Percentiles rank a stretch among this genome's conserved stretches.
Conservation (phyloP, 1,140 invertebrate genomes). For the Monomorium pharaonis region DNA sequence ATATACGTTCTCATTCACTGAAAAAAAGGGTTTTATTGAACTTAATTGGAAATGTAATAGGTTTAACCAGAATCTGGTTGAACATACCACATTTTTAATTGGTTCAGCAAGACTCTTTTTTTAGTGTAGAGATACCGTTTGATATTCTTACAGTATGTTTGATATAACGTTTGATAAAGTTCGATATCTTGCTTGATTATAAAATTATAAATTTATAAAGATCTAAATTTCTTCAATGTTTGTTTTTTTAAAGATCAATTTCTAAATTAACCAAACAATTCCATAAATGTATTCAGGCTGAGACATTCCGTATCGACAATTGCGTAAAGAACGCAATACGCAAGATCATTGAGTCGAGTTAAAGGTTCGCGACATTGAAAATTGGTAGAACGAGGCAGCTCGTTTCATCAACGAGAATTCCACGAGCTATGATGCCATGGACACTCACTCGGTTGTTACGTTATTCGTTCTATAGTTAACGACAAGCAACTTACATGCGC, state of each 20-base stretch:
- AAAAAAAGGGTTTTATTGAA: too few species aligned
- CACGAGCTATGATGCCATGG: not conserved
- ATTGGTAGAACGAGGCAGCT: constrained; percentile 22
- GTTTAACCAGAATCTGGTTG: too few species aligned
- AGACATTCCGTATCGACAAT: not conserved
- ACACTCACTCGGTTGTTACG: constrained; percentile 44
- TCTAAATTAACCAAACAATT: not conserved
- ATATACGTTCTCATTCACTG: not conserved
- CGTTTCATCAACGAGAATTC: not conserved
- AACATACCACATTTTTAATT: too few species aligned
- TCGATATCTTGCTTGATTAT: not conserved
- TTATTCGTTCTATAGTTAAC: constrained; percentile 14
- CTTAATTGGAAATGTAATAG: too few species aligned
- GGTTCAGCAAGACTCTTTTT: too few species aligned
- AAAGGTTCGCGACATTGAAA: constrained; percentile 42
- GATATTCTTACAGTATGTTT: not conserved
- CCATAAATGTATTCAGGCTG: not conserved
- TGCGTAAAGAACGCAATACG: not conserved
- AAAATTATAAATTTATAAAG: not conserved
- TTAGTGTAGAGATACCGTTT: not conserved
- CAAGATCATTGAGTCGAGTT: constrained; percentile 6
- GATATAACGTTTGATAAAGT: not conserved
- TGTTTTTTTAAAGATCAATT: not conserved
- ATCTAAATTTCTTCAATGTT: not conserved
- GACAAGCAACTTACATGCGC: not conserved